These are phyloP conservation scores for Geopemphigus sp. DNA, from an alignment of 1,140 invertebrate genomes.

Conservation along the genomic window DNA sequence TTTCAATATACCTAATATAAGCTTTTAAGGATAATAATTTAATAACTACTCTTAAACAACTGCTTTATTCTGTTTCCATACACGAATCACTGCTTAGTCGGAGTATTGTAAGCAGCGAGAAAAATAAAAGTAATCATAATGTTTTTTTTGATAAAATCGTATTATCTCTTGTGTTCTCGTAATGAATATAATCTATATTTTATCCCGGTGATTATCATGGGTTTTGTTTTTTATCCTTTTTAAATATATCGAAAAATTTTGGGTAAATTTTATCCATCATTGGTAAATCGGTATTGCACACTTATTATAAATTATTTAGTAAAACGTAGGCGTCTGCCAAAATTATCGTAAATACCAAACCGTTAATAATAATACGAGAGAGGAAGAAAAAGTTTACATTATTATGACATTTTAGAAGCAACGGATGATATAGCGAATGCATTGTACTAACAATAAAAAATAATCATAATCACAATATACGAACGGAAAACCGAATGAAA, in stretches of 20 bases:
- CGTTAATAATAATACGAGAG: not conserved
- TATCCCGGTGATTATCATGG: too few species aligned
- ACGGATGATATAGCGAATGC: not conserved
- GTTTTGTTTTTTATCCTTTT: too few species aligned
- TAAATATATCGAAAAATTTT: too few species aligned
- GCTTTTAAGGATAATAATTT: not conserved
- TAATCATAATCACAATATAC: not conserved
- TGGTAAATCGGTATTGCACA: too few species aligned
- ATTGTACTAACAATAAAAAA: not conserved
- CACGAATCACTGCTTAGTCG: not conserved
- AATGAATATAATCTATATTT: too few species aligned
- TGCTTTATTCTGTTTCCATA: not conserved
- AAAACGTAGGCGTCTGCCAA: not conserved
- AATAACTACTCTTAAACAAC: not conserved
- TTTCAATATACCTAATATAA: not conserved
- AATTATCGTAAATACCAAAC: not conserved
- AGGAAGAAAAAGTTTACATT: not conserved
- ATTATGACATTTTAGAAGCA: slow-evolving; percentile 3
- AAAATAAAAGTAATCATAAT: not conserved
- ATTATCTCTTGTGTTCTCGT: too few species aligned
- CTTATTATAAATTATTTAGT: not conserved
- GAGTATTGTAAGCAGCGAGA: not conserved
- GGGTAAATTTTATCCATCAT: not conserved
- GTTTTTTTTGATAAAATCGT: too few species aligned
- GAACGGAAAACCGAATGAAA: not conserved